Conservation (phyloP, 2,113 vertebrate species). For the Pipra filicauda region DNA sequence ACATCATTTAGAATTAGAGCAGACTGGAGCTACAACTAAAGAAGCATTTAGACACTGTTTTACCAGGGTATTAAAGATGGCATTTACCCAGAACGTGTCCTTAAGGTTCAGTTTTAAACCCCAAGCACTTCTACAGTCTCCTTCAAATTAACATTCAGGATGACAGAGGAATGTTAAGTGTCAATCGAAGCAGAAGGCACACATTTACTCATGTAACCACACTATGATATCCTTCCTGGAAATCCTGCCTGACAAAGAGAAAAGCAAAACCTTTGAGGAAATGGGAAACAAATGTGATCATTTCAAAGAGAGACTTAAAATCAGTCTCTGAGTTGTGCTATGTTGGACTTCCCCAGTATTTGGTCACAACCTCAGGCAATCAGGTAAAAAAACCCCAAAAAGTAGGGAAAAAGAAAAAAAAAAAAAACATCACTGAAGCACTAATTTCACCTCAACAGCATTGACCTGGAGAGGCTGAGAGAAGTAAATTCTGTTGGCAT, state of each 20-base stretch:
- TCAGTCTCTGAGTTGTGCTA: not conserved
- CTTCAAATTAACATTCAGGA: slow-evolving; percentile 14
- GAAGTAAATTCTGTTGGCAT: not conserved
- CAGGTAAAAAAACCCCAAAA: not conserved
- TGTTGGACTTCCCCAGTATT: not conserved
- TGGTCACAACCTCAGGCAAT: not conserved
- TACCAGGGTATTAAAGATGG: not conserved
- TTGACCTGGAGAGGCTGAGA: not conserved
- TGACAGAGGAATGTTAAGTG: slow-evolving; percentile 10
- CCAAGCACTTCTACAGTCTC: not conserved
- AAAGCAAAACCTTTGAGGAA: not conserved
- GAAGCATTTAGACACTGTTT: not conserved
- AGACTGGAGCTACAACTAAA: not conserved
- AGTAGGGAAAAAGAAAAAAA: not conserved
- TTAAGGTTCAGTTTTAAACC: not conserved
- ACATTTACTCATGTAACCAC: not conserved
- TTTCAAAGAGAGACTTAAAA: not conserved
- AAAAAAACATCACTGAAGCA: not conserved
- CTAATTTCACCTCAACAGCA: slow-evolving; percentile 5
- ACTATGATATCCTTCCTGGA: not conserved
- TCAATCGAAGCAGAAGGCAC: not conserved
- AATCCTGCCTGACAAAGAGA: slow-evolving; percentile 26
- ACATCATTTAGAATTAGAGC: not conserved
- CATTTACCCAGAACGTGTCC: not conserved
- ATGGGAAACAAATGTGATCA: not conserved